Percentiles rank a stretch among this genome's conserved stretches.
phyloP scores from a whole-genome alignment of 2,113 vertebrate genomes.

The Castor canadensis region DNA sequence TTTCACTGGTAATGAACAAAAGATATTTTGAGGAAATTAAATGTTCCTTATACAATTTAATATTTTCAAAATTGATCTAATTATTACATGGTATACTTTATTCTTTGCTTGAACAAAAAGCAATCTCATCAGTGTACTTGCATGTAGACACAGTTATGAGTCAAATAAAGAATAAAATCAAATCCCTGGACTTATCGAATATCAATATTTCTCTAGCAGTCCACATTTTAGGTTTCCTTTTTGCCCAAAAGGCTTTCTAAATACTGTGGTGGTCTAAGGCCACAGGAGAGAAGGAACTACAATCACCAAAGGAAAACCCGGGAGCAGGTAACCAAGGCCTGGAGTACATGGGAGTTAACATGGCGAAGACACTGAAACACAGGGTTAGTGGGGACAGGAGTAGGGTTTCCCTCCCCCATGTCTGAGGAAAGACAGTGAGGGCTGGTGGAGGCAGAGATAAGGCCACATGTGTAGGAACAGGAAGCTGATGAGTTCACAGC shows the following conservation, averaged over 20 bases:
- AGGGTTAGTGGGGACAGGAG: not conserved
- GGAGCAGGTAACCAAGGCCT: not conserved
- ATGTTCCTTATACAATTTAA: not conserved
- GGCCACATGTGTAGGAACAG: not conserved
- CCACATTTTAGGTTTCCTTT: not conserved
- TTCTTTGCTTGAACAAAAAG: conserved; percentile 43
- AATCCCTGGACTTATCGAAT: not conserved
- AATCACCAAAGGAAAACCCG: not conserved
- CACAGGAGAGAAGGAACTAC: not conserved
- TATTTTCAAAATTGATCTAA: conserved; percentile 2
- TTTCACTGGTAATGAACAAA: not conserved
- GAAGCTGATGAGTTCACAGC: not conserved
- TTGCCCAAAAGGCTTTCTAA: conserved; percentile 25
- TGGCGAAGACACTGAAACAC: not conserved
- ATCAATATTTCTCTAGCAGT: conserved; percentile 62
- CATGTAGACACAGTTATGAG: conserved; percentile 8
- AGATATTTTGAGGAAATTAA: not conserved
- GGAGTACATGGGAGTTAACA: not conserved
- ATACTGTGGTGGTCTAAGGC: not conserved
- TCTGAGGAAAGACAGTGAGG: not conserved
- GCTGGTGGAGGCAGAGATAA: not conserved
- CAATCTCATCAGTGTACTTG: not conserved
- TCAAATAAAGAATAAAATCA: conserved; percentile 52
- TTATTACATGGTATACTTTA: not conserved
- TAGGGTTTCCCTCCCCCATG: accelerated